These are phyloP conservation scores for Glaucomys volans DNA, from an alignment of 2,113 vertebrate genomes.

Conservation along the genomic window DNA sequence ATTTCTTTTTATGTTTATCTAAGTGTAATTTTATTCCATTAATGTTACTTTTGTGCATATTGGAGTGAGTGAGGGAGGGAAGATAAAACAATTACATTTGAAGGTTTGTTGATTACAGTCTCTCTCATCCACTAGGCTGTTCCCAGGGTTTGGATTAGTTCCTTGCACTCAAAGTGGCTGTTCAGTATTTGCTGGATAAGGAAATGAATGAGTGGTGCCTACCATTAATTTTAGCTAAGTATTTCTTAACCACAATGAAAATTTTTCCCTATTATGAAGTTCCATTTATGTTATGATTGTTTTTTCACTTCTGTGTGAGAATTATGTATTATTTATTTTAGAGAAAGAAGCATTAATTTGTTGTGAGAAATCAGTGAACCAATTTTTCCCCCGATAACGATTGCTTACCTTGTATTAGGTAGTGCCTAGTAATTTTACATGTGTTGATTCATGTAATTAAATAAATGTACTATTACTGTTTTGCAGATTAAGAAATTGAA, in stretches of 20 bases:
- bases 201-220: not conserved
- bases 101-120: slow-evolving; percentile 15
- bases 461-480: not conserved
- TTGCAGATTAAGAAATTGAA: slow-evolving; percentile 26
- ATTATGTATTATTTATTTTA: slow-evolving; percentile 43
- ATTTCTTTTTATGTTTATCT: slow-evolving; percentile 31
- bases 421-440: not conserved
- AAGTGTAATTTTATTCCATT: slow-evolving; percentile 27
- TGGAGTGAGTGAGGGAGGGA: not conserved
- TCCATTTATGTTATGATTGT: not conserved
- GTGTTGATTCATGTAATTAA: slow-evolving; percentile 4
- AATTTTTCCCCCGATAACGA: not conserved
- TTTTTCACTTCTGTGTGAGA: slow-evolving; percentile 28
- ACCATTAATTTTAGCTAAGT: slow-evolving; percentile 30
- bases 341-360: slow-evolving; percentile 33
- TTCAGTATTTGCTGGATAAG: not conserved
- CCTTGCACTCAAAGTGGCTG: not conserved
- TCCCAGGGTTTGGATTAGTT: not conserved
- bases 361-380: slow-evolving; percentile 9
- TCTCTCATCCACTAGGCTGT: not conserved
- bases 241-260: not conserved
- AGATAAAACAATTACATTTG: not conserved
- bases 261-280: slow-evolving; percentile 11
- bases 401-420: not conserved
- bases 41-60: slow-evolving; percentile 1